Evolutionary conservation across 2,797 vertebrate genomes (phyloP), one percentile per base, ranked within the genome.

Genomic region (Danio tinwini): DNA sequence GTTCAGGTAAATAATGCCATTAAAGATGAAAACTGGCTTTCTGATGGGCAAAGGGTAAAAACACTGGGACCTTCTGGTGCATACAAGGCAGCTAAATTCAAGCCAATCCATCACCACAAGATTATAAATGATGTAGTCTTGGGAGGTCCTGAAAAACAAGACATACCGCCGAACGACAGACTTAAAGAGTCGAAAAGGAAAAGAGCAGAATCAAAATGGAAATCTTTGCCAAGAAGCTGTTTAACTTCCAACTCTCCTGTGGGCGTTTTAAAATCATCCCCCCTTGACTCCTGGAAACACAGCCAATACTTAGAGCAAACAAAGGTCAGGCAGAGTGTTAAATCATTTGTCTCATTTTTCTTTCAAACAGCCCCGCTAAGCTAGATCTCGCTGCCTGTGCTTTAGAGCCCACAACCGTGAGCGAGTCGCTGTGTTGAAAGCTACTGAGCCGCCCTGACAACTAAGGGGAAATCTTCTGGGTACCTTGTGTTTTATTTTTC

Each of bases 241-340:
- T 76, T 81, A 87, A 84, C 85, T 84, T 87, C 78, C 82, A 65
- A 82, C 83, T 84, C 85, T 86, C 79, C 47, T 76, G 83, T 80
- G 83, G 82, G 79, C 44, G 78, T 82, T 86, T 86, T 83, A 88
- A 86, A 87, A 88, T 80, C 64, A 61, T 71, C 80, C 80, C 82
- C 77, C 74, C 81, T 83, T 78, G 79, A 83, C 83, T 86, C 72
- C 70, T 47, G 73, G 77, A 85, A 86, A 82, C 82, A 84, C 68
- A 81, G 85, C 83, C 86, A 87, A 88, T 85, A 83, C 81, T 80
- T 85, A 83, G 83, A 86, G 88, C 88, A 88, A 89, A 84, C 83
- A 86, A 85, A 88, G 86, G 85, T 89, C 85, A 84, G 80, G 71
- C 63, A 82, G 80, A 88, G 87, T 85, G 87, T 87, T 83, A 88